These are phyloP conservation scores for Tiliacea citrago DNA, from an alignment of 2,888 invertebrate genomes.

Conservation along the genomic window DNA sequence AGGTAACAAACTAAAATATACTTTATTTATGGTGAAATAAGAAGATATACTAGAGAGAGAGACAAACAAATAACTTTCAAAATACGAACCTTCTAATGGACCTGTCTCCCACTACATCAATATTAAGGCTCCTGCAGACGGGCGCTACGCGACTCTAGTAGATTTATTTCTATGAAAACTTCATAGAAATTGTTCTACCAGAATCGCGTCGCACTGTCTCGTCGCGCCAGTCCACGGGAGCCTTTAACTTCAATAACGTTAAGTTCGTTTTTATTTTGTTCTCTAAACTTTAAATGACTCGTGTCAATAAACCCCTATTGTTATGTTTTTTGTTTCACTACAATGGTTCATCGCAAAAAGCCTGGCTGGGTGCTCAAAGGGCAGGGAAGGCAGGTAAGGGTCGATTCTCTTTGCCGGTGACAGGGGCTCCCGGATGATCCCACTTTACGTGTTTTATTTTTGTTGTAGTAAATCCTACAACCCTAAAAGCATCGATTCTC, in stretches of 20 bases:
- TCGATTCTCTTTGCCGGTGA: conserved; percentile 71
- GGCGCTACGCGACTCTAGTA: no score
- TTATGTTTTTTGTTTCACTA: conserved; percentile 71
- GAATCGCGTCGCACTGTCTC: no score
- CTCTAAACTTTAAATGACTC: conserved; percentile 65
- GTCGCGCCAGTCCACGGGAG: no score
- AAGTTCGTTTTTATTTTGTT: conserved; percentile 44
- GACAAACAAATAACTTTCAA: no score
- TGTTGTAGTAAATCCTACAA: conserved; percentile 62
- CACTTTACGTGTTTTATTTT: conserved; percentile 69
- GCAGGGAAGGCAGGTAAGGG: conserved; percentile 77
- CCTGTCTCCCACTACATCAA: conserved; percentile 2
- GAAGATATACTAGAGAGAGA: no score
- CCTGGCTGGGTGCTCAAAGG: conserved; percentile 79
- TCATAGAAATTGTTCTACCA: no score
- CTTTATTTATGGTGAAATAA: no score
- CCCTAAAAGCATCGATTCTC: conserved; percentile 43
- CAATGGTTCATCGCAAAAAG: conserved; percentile 81
- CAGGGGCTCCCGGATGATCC: conserved; percentile 78
- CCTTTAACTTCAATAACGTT: no score
- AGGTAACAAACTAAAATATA: background rate
- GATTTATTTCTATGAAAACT: no score
- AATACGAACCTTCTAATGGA: conserved; percentile 11
- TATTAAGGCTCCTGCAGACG: background rate
- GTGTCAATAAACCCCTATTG: conserved; percentile 74